These are phyloP conservation scores for Chloroceryle aenea DNA, from an alignment of 2,113 vertebrate genomes.

Conservation along the genomic window DNA sequence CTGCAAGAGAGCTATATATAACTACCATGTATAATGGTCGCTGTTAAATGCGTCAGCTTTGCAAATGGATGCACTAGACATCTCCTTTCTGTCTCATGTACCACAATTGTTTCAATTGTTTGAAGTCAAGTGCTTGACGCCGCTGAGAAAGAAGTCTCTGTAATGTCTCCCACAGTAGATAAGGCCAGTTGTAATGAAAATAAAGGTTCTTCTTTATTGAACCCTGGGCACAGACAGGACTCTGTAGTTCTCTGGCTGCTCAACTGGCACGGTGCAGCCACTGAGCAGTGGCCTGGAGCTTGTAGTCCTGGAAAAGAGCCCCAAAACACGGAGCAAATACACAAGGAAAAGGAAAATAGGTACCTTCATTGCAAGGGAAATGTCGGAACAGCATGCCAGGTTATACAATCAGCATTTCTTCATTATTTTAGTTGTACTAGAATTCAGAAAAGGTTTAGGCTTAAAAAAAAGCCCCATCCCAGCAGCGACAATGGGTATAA, in stretches of 20 bases:
- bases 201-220: constrained; percentile 49
- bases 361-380: constrained; percentile 53
- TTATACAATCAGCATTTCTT: constrained; percentile 68
- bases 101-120: constrained; percentile 24
- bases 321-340: neutral
- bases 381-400: constrained; percentile 57
- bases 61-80: constrained; percentile 36
- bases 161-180: constrained; percentile 31
- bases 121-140: constrained; percentile 32
- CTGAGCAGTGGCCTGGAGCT: neutral
- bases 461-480: neutral
- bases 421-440: constrained; percentile 68
- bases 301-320: neutral
- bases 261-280: neutral
- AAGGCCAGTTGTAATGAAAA: constrained; percentile 52
- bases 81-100: constrained; percentile 47
- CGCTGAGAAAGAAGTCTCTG: constrained; percentile 60
- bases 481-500: constrained; percentile 75
- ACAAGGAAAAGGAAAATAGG: constrained; percentile 35
- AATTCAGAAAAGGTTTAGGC: constrained; percentile 65
- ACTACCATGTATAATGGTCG: constrained; percentile 36
- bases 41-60: constrained; percentile 34
- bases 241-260: neutral
- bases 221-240: neutral
- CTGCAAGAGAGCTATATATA: constrained; percentile 37